phyloP scores from a whole-genome alignment of 1,140 invertebrate species.

The Polyergus mexicanus region DNA sequence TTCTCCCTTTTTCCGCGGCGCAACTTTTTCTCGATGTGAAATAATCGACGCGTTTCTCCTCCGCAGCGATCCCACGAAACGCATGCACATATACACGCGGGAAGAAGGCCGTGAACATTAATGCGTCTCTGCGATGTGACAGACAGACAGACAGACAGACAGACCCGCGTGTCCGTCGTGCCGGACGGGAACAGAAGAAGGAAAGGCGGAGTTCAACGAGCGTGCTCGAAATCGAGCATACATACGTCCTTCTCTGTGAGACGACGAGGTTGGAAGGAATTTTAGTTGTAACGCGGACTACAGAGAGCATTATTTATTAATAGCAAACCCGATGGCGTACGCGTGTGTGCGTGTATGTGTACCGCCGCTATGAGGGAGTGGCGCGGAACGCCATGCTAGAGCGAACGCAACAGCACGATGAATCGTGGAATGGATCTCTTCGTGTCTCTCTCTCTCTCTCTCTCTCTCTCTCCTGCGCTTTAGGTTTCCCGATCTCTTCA shows the following conservation, averaged over 20 bases:
- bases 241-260: slow-evolving; percentile 13
- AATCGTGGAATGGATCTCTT: slow-evolving; percentile 74
- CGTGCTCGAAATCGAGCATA: slow-evolving; percentile 49
- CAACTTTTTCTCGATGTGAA: slow-evolving; percentile 46
- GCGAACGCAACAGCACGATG: slow-evolving; percentile 72
- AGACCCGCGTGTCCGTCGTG: slow-evolving; percentile 46
- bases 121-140: slow-evolving; percentile 38
- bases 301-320: slow-evolving; percentile 75
- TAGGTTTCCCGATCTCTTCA: slow-evolving; percentile 13
- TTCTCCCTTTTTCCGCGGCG: not conserved
- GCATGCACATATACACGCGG: not conserved
- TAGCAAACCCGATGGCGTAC: slow-evolving; percentile 68
- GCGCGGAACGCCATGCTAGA: slow-evolving; percentile 72
- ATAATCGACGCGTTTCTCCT: slow-evolving; percentile 58
- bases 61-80: slow-evolving; percentile 32
- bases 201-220: slow-evolving; percentile 40
- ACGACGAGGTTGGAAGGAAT: slow-evolving; percentile 31
- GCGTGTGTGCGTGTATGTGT: not conserved
- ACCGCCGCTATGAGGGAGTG: slow-evolving; percentile 67
- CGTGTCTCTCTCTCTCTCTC: slow-evolving; percentile 50
- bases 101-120: slow-evolving; percentile 5
- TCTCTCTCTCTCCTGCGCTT: slow-evolving; percentile 34
- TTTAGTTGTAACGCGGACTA: slow-evolving; percentile 74
- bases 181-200: slow-evolving; percentile 12
- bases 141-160: too few species aligned